Conservation (phyloP, 2,888 invertebrate genomes). For the Spodoptera exigua region DNA sequence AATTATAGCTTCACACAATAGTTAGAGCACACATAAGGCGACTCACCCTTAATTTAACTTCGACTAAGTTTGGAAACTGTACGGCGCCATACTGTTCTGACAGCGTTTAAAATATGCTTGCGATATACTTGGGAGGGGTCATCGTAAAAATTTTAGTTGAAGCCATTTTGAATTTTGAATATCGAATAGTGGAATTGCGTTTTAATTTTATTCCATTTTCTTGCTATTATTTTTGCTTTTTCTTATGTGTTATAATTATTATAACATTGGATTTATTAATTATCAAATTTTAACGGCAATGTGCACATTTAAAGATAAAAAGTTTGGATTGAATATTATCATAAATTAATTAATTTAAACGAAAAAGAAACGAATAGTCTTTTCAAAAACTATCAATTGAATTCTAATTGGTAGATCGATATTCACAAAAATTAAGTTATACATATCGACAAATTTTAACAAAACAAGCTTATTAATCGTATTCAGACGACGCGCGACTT, state of each 20-base stretch:
- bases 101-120: constrained; percentile 85
- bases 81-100: constrained; percentile 83
- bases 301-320: no score
- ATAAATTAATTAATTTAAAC: no score
- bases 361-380: no score
- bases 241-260: no score
- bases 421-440: constrained; percentile 42
- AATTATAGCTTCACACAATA: constrained; percentile 63
- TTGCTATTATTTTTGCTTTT: no score
- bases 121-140: constrained; percentile 64
- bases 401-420: constrained; percentile 21
- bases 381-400: constrained; percentile 12
- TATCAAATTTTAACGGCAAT: no score
- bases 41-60: constrained; percentile 82
- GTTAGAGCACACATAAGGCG: constrained; percentile 71
- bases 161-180: constrained; percentile 2
- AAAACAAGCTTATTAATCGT: constrained; percentile 31
- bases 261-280: no score
- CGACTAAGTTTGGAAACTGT: constrained; percentile 76
- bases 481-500: not conserved
- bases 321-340: no score
- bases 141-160: constrained; percentile 53
- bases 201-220: no score
- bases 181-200: not conserved
- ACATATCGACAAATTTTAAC: constrained; percentile 13